Percentiles rank a stretch among this genome's conserved stretches.
phyloP scores from a whole-genome alignment of 2,113 vertebrate species.

The Hippocampus abdominalis region DNA sequence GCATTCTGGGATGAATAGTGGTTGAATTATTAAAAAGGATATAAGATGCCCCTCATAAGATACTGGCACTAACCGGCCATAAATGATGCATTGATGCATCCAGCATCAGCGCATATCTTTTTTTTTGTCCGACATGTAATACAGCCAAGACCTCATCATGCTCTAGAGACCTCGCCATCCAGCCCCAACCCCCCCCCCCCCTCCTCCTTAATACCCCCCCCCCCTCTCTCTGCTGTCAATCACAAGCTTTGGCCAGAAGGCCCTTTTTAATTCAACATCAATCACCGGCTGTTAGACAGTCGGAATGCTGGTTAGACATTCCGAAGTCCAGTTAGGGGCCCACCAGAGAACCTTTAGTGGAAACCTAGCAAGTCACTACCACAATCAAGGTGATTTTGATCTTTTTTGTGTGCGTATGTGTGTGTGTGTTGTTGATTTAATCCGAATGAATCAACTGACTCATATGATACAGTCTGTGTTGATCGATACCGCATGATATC shows the following conservation, averaged over 20 bases:
- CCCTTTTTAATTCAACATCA: conserved; percentile 58
- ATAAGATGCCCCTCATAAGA: conserved; percentile 49
- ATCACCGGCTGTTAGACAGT: conserved; percentile 35
- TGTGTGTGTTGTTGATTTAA: not conserved
- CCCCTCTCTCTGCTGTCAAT: conserved; percentile 27
- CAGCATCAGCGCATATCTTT: conserved; percentile 32
- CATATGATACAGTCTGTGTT: not conserved
- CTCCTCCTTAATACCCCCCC: not conserved
- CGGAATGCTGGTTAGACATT: conserved; percentile 7
- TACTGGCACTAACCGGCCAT: conserved; percentile 42
- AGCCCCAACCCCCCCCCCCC: conserved; percentile 2
- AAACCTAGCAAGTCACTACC: not conserved
- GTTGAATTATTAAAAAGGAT: conserved; percentile 62
- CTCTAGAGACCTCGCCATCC: conserved; percentile 34
- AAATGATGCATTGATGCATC: conserved; percentile 57
- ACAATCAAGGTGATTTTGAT: not conserved
- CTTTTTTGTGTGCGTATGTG: not conserved
- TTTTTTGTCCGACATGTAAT: conserved; percentile 55
- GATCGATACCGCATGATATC: not conserved
- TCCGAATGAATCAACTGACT: not conserved
- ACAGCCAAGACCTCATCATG: conserved; percentile 29
- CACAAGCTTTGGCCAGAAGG: conserved; percentile 43
- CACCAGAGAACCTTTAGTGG: conserved; percentile 3
- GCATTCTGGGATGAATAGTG: conserved; percentile 46
- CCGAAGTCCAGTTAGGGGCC: conserved; percentile 5